phyloP scores from a whole-genome alignment of 1,140 invertebrate genomes.

The Ips typographus region DNA sequence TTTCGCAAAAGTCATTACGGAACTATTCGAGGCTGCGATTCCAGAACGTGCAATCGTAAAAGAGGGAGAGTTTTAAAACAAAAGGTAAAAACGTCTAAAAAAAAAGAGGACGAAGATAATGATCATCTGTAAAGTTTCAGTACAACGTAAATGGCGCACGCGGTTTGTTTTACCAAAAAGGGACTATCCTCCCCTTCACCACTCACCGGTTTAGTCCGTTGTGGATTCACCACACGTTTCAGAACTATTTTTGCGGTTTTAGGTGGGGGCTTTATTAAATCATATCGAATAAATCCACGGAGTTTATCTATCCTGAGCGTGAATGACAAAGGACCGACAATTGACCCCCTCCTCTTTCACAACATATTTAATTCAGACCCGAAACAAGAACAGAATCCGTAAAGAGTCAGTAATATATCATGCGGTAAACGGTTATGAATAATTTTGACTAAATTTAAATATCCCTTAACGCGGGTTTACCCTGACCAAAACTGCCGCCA shows the following conservation, averaged over 20 bases:
- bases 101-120: conserved; percentile 19
- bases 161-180: conserved; percentile 25
- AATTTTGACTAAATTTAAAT: conserved; percentile 17
- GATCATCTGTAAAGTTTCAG: conserved; percentile 32
- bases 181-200: neutral
- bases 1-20: conserved; percentile 24
- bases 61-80: conserved; percentile 16
- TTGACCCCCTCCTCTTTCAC: neutral
- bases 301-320: neutral
- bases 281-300: neutral
- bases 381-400: conserved; percentile 4
- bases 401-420: conserved; percentile 8
- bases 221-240: conserved; percentile 15
- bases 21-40: conserved; percentile 24
- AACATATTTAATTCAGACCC: conserved; percentile 2
- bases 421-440: conserved; percentile 14
- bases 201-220: neutral
- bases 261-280: conserved; percentile 24
- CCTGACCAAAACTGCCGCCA: conserved; percentile 1
- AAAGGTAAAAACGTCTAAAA: conserved; percentile 6
- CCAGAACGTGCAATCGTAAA: conserved; percentile 27
- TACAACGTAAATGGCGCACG: conserved; percentile 32
- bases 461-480: conserved; percentile 11
- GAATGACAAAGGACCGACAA: conserved; percentile 5
- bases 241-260: conserved; percentile 27